Evolutionary conservation across 2,797 vertebrate species (phyloP).

Genomic region (Sorex maritimensis): DNA sequence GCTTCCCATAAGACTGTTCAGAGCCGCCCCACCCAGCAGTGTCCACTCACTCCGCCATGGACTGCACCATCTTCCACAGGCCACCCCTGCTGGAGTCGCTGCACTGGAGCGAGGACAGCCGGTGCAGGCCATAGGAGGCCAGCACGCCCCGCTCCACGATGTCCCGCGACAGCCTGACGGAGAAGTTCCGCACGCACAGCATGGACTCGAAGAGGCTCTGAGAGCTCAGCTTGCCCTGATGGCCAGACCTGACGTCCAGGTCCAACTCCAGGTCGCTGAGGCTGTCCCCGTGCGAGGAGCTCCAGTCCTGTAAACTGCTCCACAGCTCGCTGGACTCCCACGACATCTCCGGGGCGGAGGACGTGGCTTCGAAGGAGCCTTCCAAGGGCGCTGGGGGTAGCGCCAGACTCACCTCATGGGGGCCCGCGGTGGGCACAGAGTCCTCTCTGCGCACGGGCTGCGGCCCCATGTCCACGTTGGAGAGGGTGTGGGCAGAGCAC

Average conservation of each 20-base stretch:
- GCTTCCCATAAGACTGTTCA: too few species aligned
- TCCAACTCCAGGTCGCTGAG: accelerated
- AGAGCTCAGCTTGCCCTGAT: neutral
- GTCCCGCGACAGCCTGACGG: constrained; percentile 84
- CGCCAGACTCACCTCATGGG: neutral
- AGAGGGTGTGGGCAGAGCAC: accelerated
- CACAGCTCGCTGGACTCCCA: accelerated
- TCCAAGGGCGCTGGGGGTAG: accelerated
- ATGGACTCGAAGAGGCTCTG: constrained; percentile 63
- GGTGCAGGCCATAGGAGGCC: constrained; percentile 80
- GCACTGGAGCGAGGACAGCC: neutral
- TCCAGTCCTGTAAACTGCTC: neutral
- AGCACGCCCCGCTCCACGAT: constrained; percentile 87
- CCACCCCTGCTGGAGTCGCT: neutral
- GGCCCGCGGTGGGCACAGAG: accelerated
- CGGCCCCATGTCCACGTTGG: accelerated
- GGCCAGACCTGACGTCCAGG: accelerated
- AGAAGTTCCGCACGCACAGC: constrained; percentile 82
- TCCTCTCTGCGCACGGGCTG: accelerated
- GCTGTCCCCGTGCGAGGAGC: accelerated
- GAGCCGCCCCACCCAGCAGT: neutral
- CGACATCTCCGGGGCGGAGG: neutral
- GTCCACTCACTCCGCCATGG: constrained; percentile 81
- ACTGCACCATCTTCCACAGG: constrained; percentile 64
- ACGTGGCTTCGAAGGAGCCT: neutral